Base-by-base conservation (phyloP, 2,888 invertebrate species). In the Xestia ashworthii region DNA sequence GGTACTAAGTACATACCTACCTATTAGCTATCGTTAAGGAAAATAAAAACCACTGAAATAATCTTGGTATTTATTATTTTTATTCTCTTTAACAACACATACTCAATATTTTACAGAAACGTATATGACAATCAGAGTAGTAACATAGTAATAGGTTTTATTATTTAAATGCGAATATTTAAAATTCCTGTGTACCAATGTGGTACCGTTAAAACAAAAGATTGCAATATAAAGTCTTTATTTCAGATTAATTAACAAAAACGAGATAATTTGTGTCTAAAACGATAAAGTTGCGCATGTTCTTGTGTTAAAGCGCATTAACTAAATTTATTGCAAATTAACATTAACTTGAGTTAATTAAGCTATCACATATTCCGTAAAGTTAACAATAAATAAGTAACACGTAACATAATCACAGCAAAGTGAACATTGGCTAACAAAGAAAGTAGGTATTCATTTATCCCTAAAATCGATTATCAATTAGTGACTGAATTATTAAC, bases 61-160 rank as follows among this genome's bases (percentile, higher is more conserved):
- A 93, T 94, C 89, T 95, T 94, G 90, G 93, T 95, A 96, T 96
- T 96, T 95, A 95, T 96, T 96, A 95, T 93, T 96, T 97, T 97
- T 96, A 96, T 96, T 96, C 95, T 96, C 95, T 97, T 96, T 96
- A 97, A 97, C 97, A 97, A 97, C 97, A 97, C 97, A 97, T 97
- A 97, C 95, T 96, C 96, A 96, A 96, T 96, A 97, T 96, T 95
- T 96, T 97, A 97, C 97, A 97, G 97, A 97, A 97, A 97, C 96
- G 94, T 97, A 96, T 96, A 95, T 95, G 96, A 96, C 95, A 96
- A 95, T 96, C 96, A 96, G 95, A 95, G 92, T 95, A 95, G 92
- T 96, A 96, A 96, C 96, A 94, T 95, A 96, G 92, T 93, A 94
- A 94, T 95, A 95, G 93, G 94, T 94, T 95, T 91, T 94, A 95